Evolutionary conservation across 2,888 invertebrate species (phyloP), one percentile per base, ranked within the genome.

Genomic region (Drosophila basisetae): DNA sequence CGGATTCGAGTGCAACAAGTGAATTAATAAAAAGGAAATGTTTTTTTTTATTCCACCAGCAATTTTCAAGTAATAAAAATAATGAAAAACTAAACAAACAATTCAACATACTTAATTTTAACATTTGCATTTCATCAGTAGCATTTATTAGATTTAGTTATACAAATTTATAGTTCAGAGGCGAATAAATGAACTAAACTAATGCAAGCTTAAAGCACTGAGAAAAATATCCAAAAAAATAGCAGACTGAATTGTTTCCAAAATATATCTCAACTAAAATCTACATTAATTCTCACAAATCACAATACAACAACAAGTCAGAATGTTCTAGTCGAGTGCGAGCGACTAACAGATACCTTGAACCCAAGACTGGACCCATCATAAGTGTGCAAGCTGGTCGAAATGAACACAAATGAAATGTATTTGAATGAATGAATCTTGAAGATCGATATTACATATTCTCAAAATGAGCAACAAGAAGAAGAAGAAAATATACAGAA

Each of bases 1-100:
- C 16, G 50, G 13, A 25, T 55, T 2, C 55, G 25, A 68, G 25
- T 37, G 43, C 35, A 41, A 49, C 52, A 54, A 47, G 35, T 55
- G n/a, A 47, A 47, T 25, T 16, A 25, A 47, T 47, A 25, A 25
- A 47, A 25, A 9, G 7, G 1, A 16, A 16, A 47, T 6, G 4
- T 7, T 47, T 47, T 43, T 11, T 47, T 47, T 13, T 25, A 25
- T 16, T 16, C 9, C 25, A 25, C 16, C 13, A 13, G 43, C 22
- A n/a, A n/a, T 41, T 41, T n/a, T 10, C 11, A 6, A 22, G 11
- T 11, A 22, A 43, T 6, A 13, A 43, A 10, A 43, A 22, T 16
- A 16, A 37, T 37, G 16, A 11, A 11, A 43, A 41, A 43, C 3
- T 5, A 22, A 41, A 13, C 3, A 13, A 22, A 7, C 13, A 22